These are phyloP conservation scores for Apamea anceps DNA, from an alignment of 2,888 invertebrate genomes.

Conservation along the genomic window DNA sequence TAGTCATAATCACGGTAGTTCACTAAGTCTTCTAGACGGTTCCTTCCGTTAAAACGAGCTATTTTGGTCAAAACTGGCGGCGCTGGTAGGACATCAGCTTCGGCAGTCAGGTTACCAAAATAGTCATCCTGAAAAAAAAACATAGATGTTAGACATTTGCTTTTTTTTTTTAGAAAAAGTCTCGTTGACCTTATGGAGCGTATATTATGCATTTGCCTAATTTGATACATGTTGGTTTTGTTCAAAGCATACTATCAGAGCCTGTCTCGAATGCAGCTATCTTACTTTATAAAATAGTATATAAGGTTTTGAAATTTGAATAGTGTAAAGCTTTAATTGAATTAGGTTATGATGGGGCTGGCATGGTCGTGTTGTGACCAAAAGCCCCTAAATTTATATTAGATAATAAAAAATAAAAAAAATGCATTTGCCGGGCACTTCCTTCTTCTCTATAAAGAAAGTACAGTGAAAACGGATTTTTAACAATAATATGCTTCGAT, in stretches of 20 bases:
- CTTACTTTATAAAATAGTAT: no score
- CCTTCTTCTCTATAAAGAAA: neutral
- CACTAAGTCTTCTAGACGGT: constrained; percentile 82
- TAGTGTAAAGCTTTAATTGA: no score
- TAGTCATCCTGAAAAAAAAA: constrained; percentile 80
- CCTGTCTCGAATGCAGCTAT: no score
- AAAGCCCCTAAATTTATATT: no score
- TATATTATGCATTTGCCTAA: neutral
- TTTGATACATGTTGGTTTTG: no score
- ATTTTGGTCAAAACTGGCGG: constrained; percentile 81
- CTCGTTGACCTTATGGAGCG: no score
- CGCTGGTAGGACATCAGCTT: constrained; percentile 78
- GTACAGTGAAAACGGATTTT: neutral
- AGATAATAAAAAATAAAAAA: no score
- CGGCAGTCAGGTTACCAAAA: constrained; percentile 81
- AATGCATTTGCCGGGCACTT: neutral
- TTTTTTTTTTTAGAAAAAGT: neutral
- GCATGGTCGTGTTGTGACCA: no score
- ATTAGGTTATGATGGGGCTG: no score
- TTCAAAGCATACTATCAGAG: no score
- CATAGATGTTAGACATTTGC: neutral
- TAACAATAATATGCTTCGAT: neutral
- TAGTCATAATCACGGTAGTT: constrained; percentile 86
- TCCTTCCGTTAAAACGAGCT: constrained; percentile 82
- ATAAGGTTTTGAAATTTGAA: no score